Conservation (phyloP, 2,113 vertebrate species). For the Oriolus oriolus region DNA sequence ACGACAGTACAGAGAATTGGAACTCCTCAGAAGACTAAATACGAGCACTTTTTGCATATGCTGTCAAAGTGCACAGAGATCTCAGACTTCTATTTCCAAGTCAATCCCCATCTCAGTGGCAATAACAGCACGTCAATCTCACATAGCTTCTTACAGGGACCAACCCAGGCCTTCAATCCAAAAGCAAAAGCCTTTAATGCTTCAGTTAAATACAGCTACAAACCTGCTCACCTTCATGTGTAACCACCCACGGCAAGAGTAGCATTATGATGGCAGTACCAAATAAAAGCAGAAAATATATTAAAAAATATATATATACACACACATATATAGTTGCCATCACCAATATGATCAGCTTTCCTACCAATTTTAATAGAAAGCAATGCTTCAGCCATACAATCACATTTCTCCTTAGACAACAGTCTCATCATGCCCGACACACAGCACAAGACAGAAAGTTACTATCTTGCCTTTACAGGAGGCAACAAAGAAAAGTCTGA, state of each 20-base stretch:
- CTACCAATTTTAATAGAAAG: background rate
- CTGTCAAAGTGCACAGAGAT: background rate
- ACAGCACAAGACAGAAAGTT: background rate
- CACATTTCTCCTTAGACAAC: background rate
- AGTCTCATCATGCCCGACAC: rapidly evolving
- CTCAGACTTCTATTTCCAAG: background rate
- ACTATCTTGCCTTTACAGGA: background rate
- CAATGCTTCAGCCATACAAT: background rate
- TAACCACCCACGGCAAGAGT: background rate
- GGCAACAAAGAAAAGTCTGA: background rate
- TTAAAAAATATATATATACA: background rate
- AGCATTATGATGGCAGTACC: background rate
- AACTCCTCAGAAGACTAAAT: background rate
- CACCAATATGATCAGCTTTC: background rate
- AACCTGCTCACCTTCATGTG: background rate
- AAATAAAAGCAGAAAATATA: background rate
- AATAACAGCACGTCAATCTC: background rate
- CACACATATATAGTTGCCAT: rapidly evolving
- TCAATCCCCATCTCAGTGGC: background rate
- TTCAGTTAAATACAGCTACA: background rate
- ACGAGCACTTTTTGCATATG: background rate
- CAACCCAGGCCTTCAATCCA: background rate
- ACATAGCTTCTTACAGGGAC: background rate
- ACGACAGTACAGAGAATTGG: background rate
- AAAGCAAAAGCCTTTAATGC: conserved; percentile 15